phyloP scores from a whole-genome alignment of 2,888 invertebrate genomes.

The Rhamphomyia laevipes region DNA sequence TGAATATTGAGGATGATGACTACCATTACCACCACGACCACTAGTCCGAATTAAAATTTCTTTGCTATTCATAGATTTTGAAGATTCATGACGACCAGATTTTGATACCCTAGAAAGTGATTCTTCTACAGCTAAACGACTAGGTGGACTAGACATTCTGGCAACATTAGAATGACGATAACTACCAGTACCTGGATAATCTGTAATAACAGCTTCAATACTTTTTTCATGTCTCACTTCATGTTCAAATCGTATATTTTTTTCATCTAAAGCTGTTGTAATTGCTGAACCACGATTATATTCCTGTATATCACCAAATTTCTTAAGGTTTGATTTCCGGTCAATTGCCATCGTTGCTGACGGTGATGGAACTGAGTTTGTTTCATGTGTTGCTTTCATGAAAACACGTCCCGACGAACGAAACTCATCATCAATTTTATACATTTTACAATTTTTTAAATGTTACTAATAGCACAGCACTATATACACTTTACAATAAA shows the following conservation, averaged over 20 bases:
- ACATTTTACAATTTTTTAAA: conserved; percentile 16
- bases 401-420: conserved; percentile 26
- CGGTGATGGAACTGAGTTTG: background rate
- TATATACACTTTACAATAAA: too few relatives aligned
- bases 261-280: conserved; percentile 44
- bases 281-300: conserved; percentile 45
- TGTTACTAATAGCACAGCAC: too few relatives aligned
- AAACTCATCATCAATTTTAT: conserved; percentile 27
- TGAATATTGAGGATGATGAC: background rate
- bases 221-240: conserved; percentile 45
- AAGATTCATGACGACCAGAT: conserved; percentile 14
- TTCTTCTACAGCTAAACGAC: conserved; percentile 28
- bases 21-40: background rate
- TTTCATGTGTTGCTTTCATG: conserved; percentile 24
- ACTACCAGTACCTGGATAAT: conserved; percentile 29
- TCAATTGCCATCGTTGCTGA: conserved; percentile 1
- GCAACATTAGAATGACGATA: conserved; percentile 1
- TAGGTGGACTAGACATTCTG: conserved; percentile 13
- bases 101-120: conserved; percentile 33
- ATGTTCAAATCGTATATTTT: conserved; percentile 37
- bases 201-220: conserved; percentile 42
- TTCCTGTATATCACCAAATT: conserved; percentile 23
- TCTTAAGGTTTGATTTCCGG: conserved; percentile 38
- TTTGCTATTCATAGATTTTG: conserved; percentile 23
- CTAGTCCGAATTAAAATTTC: conserved; percentile 8